These are phyloP conservation scores for Psilopsiagon aurifrons DNA, from an alignment of 2,113 vertebrate genomes.

Conservation along the genomic window DNA sequence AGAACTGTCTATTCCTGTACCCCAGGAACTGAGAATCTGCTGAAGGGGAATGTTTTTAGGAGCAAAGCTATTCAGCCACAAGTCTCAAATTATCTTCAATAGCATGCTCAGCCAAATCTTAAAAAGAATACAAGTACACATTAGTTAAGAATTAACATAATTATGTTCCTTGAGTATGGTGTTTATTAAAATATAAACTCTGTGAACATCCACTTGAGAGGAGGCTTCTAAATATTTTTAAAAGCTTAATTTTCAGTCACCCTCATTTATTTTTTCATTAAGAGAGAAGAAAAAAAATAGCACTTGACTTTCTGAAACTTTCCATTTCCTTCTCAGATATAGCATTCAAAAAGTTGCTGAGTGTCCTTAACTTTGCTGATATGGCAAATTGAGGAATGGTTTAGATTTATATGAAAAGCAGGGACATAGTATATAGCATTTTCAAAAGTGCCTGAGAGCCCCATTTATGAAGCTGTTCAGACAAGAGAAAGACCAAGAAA, in stretches of 20 bases:
- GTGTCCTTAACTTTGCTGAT: conserved; percentile 16
- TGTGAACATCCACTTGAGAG: conserved; percentile 1
- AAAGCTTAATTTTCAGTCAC: conserved; percentile 44
- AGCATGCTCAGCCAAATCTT: conserved; percentile 44
- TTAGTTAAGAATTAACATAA: conserved; percentile 70
- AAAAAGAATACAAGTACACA: conserved; percentile 48
- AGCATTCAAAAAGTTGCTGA: conserved; percentile 29
- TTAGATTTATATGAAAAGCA: neutral
- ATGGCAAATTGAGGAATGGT: neutral
- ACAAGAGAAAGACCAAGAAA: neutral
- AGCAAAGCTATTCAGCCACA: conserved; percentile 36
- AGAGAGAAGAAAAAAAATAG: neutral
- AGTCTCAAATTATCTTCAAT: conserved; percentile 58
- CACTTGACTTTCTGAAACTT: conserved; percentile 47
- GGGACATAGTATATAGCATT: neutral
- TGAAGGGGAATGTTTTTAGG: conserved; percentile 38
- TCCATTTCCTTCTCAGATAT: neutral
- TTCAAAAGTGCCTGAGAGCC: neutral
- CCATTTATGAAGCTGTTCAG: neutral
- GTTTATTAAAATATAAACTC: conserved; percentile 49
- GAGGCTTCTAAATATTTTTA: conserved; percentile 54
- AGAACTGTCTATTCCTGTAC: neutral
- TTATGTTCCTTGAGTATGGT: conserved; percentile 38
- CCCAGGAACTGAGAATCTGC: neutral
- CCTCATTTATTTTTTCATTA: conserved; percentile 34